Evolutionary conservation across 2,797 vertebrate species (phyloP), one percentile per base, ranked within the genome.

Genomic region (Smutsia temminckii): DNA sequence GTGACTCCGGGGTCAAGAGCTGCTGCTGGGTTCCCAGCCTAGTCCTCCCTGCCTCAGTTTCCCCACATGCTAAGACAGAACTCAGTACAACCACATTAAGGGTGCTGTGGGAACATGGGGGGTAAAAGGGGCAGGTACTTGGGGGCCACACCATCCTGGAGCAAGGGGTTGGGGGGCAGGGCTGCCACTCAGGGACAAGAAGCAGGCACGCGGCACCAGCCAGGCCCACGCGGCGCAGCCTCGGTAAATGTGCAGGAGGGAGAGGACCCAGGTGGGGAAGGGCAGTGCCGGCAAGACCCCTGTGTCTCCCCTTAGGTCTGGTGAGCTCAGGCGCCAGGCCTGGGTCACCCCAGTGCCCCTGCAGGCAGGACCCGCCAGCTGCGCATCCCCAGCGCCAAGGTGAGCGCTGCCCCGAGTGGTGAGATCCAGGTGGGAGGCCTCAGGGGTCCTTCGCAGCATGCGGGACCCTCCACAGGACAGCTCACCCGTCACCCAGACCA

Each of bases 371-470:
- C 25, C 59, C 59, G 4, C 27, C 66, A 3, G 5, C 34, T 7
- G 21, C 5, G 10, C 21, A 40, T 42, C 21, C 13, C 68, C 37
- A 46, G 46, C 46, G 25, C 6, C 37, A 14, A 32, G 61, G 29
- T 21, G 14, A 42, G 68, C 0, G 3, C 37, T 25, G 68, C 37
- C 37, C 68, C 23, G 23, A 25, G 34, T 14, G 23, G 25, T 7
- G 23, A 14, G 40, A 42, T 37, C 69, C 13, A 16, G 8, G 40
- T 40, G 14, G 69, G 12, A 71, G 14, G 69, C 69, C 69, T 6
- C 6, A 3, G 37, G 68, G 40, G 23, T 3, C 0, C 13, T 7
- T 29, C 5, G 7, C 37, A 13, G 11, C 12, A 40, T 6, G 37
- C 37, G 4, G 68, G 23, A 16, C 7, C 40, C 21, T 40, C 69